Conservation (phyloP, 2,113 vertebrate genomes). For the Aythya baeri region DNA sequence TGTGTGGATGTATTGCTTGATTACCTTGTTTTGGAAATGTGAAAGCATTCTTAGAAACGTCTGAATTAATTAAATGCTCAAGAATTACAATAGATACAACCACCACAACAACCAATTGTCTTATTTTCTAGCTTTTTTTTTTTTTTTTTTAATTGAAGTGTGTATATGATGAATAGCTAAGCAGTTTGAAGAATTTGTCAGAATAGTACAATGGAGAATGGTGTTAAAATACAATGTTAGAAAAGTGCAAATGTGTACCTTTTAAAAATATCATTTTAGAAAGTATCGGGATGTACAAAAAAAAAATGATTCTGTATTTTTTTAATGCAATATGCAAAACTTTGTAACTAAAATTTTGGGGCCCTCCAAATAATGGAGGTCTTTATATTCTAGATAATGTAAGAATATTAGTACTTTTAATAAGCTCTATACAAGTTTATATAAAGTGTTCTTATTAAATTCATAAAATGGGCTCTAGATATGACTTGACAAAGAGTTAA, state of each 20-base stretch:
- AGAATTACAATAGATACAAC: background rate
- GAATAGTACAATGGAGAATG: background rate
- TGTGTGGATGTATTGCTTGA: background rate
- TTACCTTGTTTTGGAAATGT: background rate
- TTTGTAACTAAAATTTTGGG: background rate
- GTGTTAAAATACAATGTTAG: background rate
- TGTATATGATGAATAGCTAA: background rate
- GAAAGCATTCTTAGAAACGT: background rate
- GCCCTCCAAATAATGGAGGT: rapidly evolving
- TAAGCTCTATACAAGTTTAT: background rate
- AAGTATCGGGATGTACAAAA: rapidly evolving
- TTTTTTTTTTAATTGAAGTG: background rate
- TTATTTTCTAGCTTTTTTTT: background rate
- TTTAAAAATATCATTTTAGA: background rate
- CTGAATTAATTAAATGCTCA: background rate
- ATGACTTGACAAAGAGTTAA: background rate
- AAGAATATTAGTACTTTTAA: background rate
- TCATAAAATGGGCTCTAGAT: background rate
- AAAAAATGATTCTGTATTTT: background rate
- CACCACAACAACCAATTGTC: rapidly evolving
- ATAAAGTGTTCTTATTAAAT: background rate
- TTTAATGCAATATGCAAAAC: rapidly evolving
- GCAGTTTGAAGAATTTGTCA: background rate
- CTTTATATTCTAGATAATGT: background rate
- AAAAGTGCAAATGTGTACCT: rapidly evolving